Percentiles rank a stretch among this genome's conserved stretches.
Evolutionary conservation across 2,113 vertebrate species (phyloP).

Genomic region (Chionis minor): DNA sequence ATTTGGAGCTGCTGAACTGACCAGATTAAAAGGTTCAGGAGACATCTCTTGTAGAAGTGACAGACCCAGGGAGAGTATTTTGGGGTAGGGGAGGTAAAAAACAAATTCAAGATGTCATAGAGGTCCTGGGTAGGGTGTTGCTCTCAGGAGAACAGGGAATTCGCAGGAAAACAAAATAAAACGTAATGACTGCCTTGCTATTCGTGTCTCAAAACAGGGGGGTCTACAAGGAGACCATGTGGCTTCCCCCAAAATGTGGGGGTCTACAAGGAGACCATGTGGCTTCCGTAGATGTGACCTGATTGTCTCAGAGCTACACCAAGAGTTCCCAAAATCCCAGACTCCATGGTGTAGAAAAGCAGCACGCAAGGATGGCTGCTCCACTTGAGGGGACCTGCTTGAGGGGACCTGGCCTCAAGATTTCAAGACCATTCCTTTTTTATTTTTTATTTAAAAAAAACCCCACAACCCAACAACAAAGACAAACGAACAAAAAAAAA

Average conservation of each 20-base stretch:
- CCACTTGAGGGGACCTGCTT: neutral
- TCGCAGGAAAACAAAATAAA: neutral
- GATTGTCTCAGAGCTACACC: rapidly evolving
- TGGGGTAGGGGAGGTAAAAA: neutral
- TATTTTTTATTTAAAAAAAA: neutral
- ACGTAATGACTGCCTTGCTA: neutral
- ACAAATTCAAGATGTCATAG: rapidly evolving
- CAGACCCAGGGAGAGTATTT: neutral
- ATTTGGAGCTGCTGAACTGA: neutral
- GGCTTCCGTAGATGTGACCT: neutral
- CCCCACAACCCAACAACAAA: no score
- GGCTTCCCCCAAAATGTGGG: neutral
- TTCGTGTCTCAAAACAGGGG: rapidly evolving
- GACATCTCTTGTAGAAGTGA: neutral
- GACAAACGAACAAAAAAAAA: neutral
- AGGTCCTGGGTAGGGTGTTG: neutral
- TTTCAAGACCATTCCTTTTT: neutral
- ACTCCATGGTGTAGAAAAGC: neutral
- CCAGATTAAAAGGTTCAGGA: neutral
- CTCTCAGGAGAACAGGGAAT: neutral
- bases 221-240: rapidly evolving
- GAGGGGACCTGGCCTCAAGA: neutral
- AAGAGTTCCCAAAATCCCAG: neutral
- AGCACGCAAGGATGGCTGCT: neutral
- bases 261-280: rapidly evolving